phyloP scores from a whole-genome alignment of 2,113 vertebrate species.

The Ailuropoda melanoleuca region DNA sequence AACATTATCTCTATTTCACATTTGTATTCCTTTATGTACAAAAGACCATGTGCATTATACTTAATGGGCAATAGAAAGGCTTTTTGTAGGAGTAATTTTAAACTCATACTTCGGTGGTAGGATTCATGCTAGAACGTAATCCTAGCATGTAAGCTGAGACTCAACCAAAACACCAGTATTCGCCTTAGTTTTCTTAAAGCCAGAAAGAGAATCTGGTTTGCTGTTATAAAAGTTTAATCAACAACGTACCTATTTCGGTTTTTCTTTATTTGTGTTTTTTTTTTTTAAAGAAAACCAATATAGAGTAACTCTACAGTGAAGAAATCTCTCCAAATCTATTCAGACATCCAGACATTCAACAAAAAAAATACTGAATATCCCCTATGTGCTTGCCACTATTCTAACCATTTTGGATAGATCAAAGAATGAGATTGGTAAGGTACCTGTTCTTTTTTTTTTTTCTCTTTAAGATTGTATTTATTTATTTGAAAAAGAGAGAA shows the following conservation, averaged over 20 bases:
- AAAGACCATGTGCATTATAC: background rate
- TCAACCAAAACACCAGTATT: background rate
- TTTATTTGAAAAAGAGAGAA: background rate
- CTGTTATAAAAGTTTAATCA: background rate
- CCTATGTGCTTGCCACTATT: background rate
- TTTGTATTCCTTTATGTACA: background rate
- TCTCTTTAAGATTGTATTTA: background rate
- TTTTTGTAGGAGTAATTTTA: background rate
- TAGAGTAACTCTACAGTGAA: background rate
- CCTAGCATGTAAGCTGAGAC: background rate
- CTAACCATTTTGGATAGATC: background rate
- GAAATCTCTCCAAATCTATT: background rate
- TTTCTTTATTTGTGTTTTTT: background rate
- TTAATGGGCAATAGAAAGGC: background rate
- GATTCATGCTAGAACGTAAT: background rate
- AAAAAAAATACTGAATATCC: too few relatives aligned
- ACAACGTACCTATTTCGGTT: background rate
- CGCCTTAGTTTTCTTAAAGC: background rate
- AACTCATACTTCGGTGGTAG: background rate
- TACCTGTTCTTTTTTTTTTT: background rate
- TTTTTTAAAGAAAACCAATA: background rate
- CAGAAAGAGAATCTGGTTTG: background rate
- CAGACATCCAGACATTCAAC: too few relatives aligned
- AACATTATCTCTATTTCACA: background rate
- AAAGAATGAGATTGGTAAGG: background rate